Conservation (phyloP, 2,113 vertebrate species). For the Ailurus styani region DNA sequence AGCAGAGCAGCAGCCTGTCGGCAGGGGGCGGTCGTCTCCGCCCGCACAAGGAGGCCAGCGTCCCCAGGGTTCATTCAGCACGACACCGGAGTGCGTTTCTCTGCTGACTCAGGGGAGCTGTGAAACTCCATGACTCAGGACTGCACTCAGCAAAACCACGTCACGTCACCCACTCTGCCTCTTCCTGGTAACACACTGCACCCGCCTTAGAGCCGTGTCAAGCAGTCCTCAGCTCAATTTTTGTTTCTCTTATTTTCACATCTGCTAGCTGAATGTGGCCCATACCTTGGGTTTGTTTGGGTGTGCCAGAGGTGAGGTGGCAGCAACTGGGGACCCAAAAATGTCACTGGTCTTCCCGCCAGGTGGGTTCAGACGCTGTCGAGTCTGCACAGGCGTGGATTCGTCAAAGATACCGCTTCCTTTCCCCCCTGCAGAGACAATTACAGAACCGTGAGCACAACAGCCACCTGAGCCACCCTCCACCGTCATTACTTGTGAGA, state of each 20-base stretch:
- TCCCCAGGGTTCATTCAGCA: too few species aligned
- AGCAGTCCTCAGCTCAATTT: not conserved
- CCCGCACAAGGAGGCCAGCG: not conserved
- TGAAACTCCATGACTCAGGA: not conserved
- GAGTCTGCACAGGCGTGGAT: conserved; percentile 77
- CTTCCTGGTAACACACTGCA: not conserved
- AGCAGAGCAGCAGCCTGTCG: not conserved
- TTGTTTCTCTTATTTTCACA: not conserved
- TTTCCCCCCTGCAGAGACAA: conserved; percentile 81
- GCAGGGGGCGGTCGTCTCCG: fast-evolving
- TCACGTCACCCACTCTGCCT: not conserved
- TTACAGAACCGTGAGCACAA: not conserved
- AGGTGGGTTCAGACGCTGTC: conserved; percentile 82
- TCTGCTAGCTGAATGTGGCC: not conserved
- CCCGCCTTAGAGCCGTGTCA: not conserved
- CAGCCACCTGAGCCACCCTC: fast-evolving
- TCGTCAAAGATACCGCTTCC: conserved; percentile 92
- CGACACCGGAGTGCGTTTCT: not conserved
- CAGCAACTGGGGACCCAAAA: conserved; percentile 83
- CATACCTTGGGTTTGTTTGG: conserved; percentile 97
- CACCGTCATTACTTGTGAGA: not conserved
- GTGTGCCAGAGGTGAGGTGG: conserved; percentile 80
- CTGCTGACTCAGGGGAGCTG: not conserved
- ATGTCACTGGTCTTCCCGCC: conserved; percentile 87
- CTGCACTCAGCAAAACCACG: not conserved